Evolutionary conservation across 2,888 invertebrate genomes (phyloP).

Genomic region (Nomada hirtipes): DNA sequence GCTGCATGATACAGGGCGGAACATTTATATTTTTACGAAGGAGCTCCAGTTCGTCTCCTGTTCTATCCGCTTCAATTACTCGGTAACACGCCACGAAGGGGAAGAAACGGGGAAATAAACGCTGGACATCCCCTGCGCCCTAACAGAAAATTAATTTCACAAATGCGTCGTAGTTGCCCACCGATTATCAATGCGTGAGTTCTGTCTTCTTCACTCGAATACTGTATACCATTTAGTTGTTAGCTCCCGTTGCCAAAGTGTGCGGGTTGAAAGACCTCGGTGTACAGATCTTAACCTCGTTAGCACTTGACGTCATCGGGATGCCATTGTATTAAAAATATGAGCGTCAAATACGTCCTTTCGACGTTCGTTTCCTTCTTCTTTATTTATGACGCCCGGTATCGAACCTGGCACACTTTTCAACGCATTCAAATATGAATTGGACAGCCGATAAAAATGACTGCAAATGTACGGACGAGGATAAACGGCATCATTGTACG

Average conservation of each 20-base stretch:
- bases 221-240: not conserved
- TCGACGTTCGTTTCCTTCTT: slow-evolving; percentile 16
- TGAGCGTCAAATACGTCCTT: slow-evolving; percentile 30
- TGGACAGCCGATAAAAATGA: slow-evolving; percentile 41
- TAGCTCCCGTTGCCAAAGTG: slow-evolving; percentile 15
- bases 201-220: not conserved
- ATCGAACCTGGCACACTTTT: slow-evolving; percentile 51
- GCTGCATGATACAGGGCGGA: slow-evolving; percentile 9
- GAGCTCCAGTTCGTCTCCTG: slow-evolving; percentile 12
- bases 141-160: slow-evolving; percentile 58
- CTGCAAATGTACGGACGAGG: slow-evolving; percentile 18
- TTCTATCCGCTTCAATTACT: slow-evolving; percentile 47
- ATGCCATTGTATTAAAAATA: slow-evolving; percentile 57
- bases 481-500: not conserved
- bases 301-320: slow-evolving; percentile 52
- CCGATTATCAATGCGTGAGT: slow-evolving; percentile 4
- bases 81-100: slow-evolving; percentile 31
- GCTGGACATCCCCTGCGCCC: not conserved
- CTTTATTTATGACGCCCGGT: slow-evolving; percentile 56
- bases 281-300: slow-evolving; percentile 34
- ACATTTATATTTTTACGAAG: slow-evolving; percentile 56
- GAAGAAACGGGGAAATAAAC: slow-evolving; percentile 53
- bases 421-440: slow-evolving; percentile 32
- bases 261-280: slow-evolving; percentile 52
- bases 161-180: slow-evolving; percentile 43